A percentile compares a stretch with the other conserved stretches of the same genome.
Evolutionary conservation across 2,113 vertebrate genomes (phyloP).

Genomic region (Perca fluviatilis): DNA sequence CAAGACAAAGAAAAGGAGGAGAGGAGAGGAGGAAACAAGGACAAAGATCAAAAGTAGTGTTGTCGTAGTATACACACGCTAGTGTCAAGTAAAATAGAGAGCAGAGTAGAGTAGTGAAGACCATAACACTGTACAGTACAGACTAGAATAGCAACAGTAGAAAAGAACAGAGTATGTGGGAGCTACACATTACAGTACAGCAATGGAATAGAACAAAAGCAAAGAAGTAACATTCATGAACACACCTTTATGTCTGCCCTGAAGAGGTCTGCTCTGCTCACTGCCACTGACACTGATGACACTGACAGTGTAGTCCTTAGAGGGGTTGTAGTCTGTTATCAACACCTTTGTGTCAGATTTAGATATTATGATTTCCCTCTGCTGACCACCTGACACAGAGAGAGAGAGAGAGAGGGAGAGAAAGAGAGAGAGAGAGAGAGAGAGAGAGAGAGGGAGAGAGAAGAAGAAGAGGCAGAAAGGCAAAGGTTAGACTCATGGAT

Average conservation of each 20-base stretch:
- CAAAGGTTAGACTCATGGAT: conserved; percentile 41
- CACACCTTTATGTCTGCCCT: conserved; percentile 80
- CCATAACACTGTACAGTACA: not conserved
- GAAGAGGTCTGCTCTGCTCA: conserved; percentile 81
- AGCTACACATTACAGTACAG: not conserved
- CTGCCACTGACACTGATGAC: conserved; percentile 80
- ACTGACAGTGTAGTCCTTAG: conserved; percentile 78
- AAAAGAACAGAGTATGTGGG: not conserved
- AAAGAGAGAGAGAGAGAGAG: conserved; percentile 12
- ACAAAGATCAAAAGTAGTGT: no score
- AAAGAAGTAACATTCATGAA: conserved; percentile 13
- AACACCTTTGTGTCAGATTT: conserved; percentile 80
- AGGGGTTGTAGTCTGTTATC: conserved; percentile 82
- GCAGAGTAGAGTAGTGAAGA: not conserved
- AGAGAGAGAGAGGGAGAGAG: not conserved
- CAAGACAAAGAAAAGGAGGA: not conserved
- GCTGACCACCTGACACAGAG: conserved; percentile 73
- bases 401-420: conserved; percentile 9
- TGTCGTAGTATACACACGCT: no score
- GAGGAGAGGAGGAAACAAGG: not conserved
- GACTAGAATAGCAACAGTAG: not conserved
- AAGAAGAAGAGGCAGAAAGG: conserved; percentile 5
- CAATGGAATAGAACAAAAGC: not conserved
- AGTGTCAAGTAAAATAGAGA: not conserved
- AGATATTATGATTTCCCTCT: conserved; percentile 78